Conservation (phyloP, 2,797 vertebrate genomes). For the Cirrhinus mrigala region DNA sequence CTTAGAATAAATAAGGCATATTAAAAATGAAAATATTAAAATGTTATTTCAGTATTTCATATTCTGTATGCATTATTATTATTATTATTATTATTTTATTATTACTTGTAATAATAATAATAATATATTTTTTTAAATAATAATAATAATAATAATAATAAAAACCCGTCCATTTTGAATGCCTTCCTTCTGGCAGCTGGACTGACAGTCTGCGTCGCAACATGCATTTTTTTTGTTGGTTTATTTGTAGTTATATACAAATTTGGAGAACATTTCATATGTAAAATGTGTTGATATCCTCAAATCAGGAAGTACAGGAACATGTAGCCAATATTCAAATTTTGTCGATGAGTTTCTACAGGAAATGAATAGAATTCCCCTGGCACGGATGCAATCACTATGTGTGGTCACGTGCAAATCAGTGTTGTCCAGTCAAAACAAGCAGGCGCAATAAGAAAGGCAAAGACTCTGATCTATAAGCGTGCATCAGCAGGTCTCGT, state of each 20-base stretch:
- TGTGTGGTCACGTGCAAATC: slow-evolving; percentile 58
- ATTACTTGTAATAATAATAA: neutral
- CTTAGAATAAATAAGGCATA: no score
- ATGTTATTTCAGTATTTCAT: neutral
- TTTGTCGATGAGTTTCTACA: no score
- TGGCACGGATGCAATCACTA: neutral
- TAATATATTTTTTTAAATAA: neutral
- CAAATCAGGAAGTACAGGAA: slow-evolving; percentile 22
- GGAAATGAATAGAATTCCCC: no score
- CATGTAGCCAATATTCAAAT: neutral
- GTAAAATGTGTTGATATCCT: neutral
- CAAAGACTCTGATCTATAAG: slow-evolving; percentile 67
- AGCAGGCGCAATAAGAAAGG: slow-evolving; percentile 64
- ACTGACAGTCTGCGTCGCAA: neutral
- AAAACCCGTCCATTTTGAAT: slow-evolving; percentile 13
- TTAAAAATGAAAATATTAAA: no score
- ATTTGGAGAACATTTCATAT: neutral
- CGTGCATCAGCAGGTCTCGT: slow-evolving; percentile 56
- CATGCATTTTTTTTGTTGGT: neutral
- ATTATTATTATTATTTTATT: no score
- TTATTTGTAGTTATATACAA: slow-evolving; percentile 9
- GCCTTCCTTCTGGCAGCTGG: neutral
- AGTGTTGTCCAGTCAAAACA: slow-evolving; percentile 47
- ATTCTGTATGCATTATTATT: neutral
- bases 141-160: neutral